phyloP scores from a whole-genome alignment of 2,888 invertebrate species.

The Eupithecia subfuscata region DNA sequence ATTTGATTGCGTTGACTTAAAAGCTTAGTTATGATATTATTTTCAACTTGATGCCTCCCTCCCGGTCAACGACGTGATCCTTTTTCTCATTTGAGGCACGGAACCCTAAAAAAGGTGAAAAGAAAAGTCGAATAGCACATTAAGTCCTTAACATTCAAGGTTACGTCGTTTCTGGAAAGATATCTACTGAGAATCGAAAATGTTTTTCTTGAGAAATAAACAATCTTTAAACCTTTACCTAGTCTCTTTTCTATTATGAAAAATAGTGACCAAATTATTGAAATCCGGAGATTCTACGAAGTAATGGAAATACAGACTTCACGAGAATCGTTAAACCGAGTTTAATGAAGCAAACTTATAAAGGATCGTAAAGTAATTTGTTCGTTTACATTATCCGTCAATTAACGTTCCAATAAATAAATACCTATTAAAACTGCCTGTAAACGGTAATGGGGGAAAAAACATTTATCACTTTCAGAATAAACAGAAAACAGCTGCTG shows the following conservation, averaged over 20 bases:
- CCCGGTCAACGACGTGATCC: too few relatives aligned
- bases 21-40: too few relatives aligned
- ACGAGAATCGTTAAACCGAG: not conserved
- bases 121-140: not conserved
- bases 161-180: not conserved
- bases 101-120: not conserved
- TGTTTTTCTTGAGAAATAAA: too few relatives aligned
- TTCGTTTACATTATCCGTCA: slow-evolving; percentile 1
- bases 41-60: too few relatives aligned
- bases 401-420: not conserved
- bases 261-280: not conserved
- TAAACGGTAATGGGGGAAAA: not conserved
- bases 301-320: not conserved
- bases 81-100: too few relatives aligned
- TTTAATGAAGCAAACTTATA: slow-evolving; percentile 1
- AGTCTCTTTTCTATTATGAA: not conserved
- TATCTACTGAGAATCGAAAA: not conserved
- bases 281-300: not conserved
- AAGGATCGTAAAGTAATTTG: not conserved
- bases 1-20: too few relatives aligned
- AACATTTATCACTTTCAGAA: not conserved
- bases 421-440: not conserved
- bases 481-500: too few relatives aligned
- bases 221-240: not conserved
- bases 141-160: not conserved